Percentiles rank a stretch among this genome's conserved stretches.
Evolutionary conservation across 2,888 invertebrate genomes (phyloP).

Genomic region (Cryptocephalus primarius): DNA sequence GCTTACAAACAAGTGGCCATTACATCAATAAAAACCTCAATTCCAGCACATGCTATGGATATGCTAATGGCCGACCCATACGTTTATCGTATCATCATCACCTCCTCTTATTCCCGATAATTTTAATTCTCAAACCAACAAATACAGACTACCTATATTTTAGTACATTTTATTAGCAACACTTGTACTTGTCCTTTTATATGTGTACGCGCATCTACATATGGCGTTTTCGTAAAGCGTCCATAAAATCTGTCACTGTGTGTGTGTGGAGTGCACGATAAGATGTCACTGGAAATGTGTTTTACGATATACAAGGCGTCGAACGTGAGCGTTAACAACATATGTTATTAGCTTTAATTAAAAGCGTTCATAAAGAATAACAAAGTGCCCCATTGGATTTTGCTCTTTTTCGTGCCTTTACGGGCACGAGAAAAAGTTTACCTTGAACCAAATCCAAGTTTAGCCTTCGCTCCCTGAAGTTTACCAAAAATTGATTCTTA

Average conservation of each 20-base stretch:
- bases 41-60: too few species aligned
- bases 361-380: slow-evolving; percentile 15
- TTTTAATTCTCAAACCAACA: too few species aligned
- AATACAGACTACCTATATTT: not conserved
- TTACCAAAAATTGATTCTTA: too few species aligned
- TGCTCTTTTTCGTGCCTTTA: not conserved
- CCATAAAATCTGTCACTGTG: slow-evolving; percentile 28
- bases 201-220: slow-evolving; percentile 5
- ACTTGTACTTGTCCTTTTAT: not conserved
- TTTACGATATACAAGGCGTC: slow-evolving; percentile 26
- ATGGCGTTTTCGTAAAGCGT: slow-evolving; percentile 10
- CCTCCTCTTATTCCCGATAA: too few species aligned
- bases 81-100: too few species aligned
- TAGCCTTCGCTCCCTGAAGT: too few species aligned
- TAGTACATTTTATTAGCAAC: slow-evolving; percentile 6
- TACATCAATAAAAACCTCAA: too few species aligned
- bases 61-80: too few species aligned
- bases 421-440: too few species aligned
- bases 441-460: too few species aligned
- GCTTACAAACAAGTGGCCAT: too few species aligned
- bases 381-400: slow-evolving; percentile 5
- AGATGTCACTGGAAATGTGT: slow-evolving; percentile 19
- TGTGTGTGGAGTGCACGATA: slow-evolving; percentile 12
- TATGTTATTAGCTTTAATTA: slow-evolving; percentile 25
- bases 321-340: slow-evolving; percentile 19